Conservation (phyloP, 2,888 invertebrate genomes). For the Trichopoda pennipes region DNA sequence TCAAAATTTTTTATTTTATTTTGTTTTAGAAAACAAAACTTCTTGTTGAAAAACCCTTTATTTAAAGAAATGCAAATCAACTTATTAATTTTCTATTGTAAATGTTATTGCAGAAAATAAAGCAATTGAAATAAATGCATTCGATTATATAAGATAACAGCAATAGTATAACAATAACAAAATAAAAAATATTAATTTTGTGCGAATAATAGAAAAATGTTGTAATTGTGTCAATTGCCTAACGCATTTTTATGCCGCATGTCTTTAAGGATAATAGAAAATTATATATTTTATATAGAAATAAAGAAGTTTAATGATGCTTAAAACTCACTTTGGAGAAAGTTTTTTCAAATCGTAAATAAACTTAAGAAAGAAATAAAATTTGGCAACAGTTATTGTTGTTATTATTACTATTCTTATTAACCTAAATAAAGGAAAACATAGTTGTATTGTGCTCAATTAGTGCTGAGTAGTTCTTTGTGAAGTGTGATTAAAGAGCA, state of each 20-base stretch:
- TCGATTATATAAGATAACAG: too few relatives aligned
- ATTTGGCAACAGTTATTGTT: conserved; percentile 1
- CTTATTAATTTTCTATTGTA: too few relatives aligned
- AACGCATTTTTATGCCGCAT: background rate
- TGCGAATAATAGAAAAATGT: background rate
- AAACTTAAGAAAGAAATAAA: background rate
- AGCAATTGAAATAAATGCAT: too few relatives aligned
- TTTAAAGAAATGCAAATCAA: too few relatives aligned
- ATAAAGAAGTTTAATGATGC: conserved; percentile 47
- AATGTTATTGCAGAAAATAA: too few relatives aligned
- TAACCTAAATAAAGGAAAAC: background rate
- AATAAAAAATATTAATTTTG: background rate
- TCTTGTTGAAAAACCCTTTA: too few relatives aligned
- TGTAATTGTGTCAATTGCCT: background rate
- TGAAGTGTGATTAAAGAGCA: background rate
- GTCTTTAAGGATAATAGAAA: background rate
- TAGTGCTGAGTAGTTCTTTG: conserved; percentile 13
- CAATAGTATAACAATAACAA: background rate
- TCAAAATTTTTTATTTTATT: too few relatives aligned
- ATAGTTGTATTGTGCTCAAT: background rate
- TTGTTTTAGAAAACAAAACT: too few relatives aligned
- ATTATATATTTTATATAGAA: background rate
- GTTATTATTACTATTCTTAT: conserved; percentile 3
- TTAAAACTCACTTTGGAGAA: conserved; percentile 13
- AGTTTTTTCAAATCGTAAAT: conserved; percentile 21